These are phyloP conservation scores for Zaprionus inermis DNA, from an alignment of 1,140 invertebrate genomes.

Conservation along the genomic window DNA sequence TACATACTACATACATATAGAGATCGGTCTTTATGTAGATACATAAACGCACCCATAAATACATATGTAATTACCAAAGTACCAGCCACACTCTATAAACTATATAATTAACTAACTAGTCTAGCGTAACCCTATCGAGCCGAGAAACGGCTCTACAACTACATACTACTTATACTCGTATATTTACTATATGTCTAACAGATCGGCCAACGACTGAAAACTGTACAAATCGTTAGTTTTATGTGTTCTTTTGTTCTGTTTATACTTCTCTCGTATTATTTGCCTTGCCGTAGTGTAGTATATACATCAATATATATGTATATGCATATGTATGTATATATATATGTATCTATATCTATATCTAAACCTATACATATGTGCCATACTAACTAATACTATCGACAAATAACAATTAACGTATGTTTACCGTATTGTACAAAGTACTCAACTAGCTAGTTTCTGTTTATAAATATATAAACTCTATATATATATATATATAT, in stretches of 20 bases:
- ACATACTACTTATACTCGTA: neutral
- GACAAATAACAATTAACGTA: conserved; percentile 50
- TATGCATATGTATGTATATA: conserved; percentile 33
- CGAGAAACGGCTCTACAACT: conserved; percentile 13
- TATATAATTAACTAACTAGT: conserved; percentile 19
- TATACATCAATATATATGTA: conserved; percentile 39
- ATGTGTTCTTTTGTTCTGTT: conserved; percentile 29
- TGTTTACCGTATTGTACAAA: conserved; percentile 75
- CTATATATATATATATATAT: too few relatives aligned
- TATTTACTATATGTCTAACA: conserved; percentile 3
- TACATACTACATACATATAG: conserved; percentile 6
- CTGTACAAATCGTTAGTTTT: conserved; percentile 6
- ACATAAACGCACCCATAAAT: conserved; percentile 24
- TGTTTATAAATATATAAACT: conserved; percentile 54
- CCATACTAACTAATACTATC: conserved; percentile 46
- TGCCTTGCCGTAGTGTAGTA: conserved; percentile 71
- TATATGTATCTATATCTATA: conserved; percentile 35
- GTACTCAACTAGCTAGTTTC: conserved; percentile 64
- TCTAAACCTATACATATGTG: conserved; percentile 24
- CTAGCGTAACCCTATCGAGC: conserved; percentile 28
- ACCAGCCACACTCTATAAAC: neutral
- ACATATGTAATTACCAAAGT: conserved; percentile 15
- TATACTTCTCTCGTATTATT: conserved; percentile 49
- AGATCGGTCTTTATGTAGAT: conserved; percentile 12
- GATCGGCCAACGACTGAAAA: conserved; percentile 14